Evolutionary conservation across 53 echinoderm and acorn worm species (phyloP).

Genomic region (Glandiceps talaboti): DNA sequence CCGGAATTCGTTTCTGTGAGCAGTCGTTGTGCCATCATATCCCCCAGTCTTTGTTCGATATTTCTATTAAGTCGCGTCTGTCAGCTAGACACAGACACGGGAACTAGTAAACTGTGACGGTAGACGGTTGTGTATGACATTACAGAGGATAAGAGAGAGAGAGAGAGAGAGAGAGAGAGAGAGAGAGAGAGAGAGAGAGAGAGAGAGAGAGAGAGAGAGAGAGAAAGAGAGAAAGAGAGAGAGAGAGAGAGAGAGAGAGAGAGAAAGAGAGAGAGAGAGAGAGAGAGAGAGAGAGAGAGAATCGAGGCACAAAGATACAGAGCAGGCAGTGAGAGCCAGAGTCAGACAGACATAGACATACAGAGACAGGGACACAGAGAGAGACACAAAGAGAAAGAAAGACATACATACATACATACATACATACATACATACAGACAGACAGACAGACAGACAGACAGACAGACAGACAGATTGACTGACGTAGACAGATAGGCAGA

Average conservation of each 20-base stretch:
- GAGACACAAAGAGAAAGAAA: neutral
- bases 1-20: too few species aligned
- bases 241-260: neutral
- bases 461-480: neutral
- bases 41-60: too few species aligned
- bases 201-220: too few species aligned
- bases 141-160: neutral
- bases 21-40: too few species aligned
- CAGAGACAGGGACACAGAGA: neutral
- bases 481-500: neutral
- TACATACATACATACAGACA: neutral
- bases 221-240: too few species aligned
- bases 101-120: too few species aligned
- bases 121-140: too few species aligned
- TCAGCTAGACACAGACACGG: too few species aligned
- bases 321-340: too few species aligned
- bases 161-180: slow-evolving; percentile 1
- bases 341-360: neutral
- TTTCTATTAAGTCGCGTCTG: too few species aligned
- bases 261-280: neutral
- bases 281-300: neutral
- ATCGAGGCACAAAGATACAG: neutral
- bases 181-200: neutral
- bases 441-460: neutral
- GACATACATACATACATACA: neutral